These are phyloP conservation scores for Coendou prehensilis DNA, from an alignment of 2,797 vertebrate species.

Conservation along the genomic window DNA sequence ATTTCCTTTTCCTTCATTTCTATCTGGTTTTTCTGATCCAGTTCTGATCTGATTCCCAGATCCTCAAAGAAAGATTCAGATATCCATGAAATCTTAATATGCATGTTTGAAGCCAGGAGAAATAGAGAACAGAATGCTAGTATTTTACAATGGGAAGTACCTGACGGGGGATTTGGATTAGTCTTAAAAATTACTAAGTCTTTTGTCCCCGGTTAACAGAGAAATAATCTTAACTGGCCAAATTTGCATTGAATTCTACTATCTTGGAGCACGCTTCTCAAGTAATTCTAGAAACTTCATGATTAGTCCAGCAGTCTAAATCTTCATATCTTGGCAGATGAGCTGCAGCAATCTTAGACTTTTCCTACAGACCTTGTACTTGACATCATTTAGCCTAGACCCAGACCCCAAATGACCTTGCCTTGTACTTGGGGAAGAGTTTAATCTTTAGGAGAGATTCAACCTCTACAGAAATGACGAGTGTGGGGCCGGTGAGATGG, in stretches of 20 bases:
- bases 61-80: conserved; percentile 79
- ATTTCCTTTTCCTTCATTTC: conserved; percentile 80
- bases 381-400: conserved; percentile 75
- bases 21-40: conserved; percentile 79
- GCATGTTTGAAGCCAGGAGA: conserved; percentile 77
- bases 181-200: conserved; percentile 47
- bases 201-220: conserved; percentile 62
- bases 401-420: conserved; percentile 66
- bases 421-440: conserved; percentile 50
- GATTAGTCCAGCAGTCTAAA: conserved; percentile 44
- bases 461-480: background rate
- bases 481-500: too few species aligned
- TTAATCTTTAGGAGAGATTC: conserved; percentile 49
- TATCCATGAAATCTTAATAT: conserved; percentile 79
- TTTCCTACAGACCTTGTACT: conserved; percentile 66
- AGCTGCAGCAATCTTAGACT: conserved; percentile 54
- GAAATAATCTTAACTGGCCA: conserved; percentile 59
- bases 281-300: conserved; percentile 61
- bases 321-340: conserved; percentile 70
- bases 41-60: conserved; percentile 73
- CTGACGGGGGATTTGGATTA: conserved; percentile 62
- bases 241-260: conserved; percentile 65
- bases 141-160: conserved; percentile 69
- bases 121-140: conserved; percentile 73
- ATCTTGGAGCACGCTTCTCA: conserved; percentile 42